phyloP scores from a whole-genome alignment of 2,888 invertebrate genomes.

The Cynaeus angustus region DNA sequence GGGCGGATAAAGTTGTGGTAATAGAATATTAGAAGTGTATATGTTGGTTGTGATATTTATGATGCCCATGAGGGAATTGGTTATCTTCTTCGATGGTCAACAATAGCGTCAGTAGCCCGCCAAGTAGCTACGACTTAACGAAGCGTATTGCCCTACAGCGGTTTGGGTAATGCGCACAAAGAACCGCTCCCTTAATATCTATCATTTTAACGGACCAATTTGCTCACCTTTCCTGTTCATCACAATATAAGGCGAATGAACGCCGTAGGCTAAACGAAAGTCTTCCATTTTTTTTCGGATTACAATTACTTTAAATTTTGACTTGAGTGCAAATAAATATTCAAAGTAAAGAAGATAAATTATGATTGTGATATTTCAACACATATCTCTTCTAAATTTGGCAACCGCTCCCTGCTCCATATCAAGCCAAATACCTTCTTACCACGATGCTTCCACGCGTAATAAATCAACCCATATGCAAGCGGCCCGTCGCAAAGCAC shows the following conservation, averaged over 20 bases:
- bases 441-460: neutral
- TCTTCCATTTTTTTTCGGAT: too few species aligned
- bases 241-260: neutral
- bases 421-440: neutral
- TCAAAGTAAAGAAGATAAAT: neutral
- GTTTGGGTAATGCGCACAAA: constrained; percentile 22
- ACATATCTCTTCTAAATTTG: too few species aligned
- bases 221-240: constrained; percentile 16
- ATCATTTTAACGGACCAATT: constrained; percentile 28
- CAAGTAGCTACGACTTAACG: constrained; percentile 31
- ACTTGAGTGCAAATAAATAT: too few species aligned
- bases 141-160: constrained; percentile 34
- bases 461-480: constrained; percentile 15
- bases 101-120: constrained; percentile 36
- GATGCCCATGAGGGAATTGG: constrained; percentile 61
- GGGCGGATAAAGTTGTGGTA: constrained; percentile 34
- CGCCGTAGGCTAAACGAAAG: neutral
- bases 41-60: constrained; percentile 59
- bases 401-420: neutral
- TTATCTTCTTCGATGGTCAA: constrained; percentile 27
- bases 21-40: constrained; percentile 54
- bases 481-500: constrained; percentile 20
- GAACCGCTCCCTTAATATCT: constrained; percentile 33
- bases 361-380: neutral
- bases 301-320: too few species aligned